These are phyloP conservation scores for Erpobdella octoculata DNA, from an alignment of 2,888 invertebrate genomes.

Conservation along the genomic window DNA sequence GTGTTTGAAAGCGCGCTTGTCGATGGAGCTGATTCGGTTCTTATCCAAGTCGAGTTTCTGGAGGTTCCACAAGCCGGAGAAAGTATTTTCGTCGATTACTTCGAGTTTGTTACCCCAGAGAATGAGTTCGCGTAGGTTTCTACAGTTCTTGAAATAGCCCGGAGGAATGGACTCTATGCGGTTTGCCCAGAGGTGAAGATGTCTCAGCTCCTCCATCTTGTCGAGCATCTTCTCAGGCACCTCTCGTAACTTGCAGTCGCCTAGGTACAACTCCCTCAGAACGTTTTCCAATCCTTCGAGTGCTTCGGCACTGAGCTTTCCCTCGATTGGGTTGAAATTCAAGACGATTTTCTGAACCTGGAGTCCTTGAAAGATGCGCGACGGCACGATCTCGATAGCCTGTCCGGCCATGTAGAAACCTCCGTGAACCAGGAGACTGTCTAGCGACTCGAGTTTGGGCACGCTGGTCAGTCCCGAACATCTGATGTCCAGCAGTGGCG, in stretches of 20 bases:
- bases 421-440: conserved; percentile 18
- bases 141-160: conserved; percentile 31
- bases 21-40: conserved; percentile 32
- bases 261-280: conserved; percentile 36
- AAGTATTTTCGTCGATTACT: conserved; percentile 31
- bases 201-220: conserved; percentile 28
- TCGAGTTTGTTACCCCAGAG: conserved; percentile 37
- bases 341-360: conserved; percentile 33
- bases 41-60: conserved; percentile 36
- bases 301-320: conserved; percentile 28
- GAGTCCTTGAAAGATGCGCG: conserved; percentile 32
- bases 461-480: conserved; percentile 16
- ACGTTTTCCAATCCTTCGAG: conserved; percentile 33
- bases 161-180: conserved; percentile 32
- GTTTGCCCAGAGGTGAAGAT: conserved; percentile 37
- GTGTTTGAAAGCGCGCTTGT: conserved; percentile 31
- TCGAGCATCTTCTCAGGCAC: conserved; percentile 32
- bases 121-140: conserved; percentile 33
- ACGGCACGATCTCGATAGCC: conserved; percentile 28
- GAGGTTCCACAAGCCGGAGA: conserved; percentile 34
- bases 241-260: conserved; percentile 29
- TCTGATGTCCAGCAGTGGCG: conserved; percentile 23
- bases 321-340: conserved; percentile 35
- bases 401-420: conserved; percentile 33
- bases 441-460: conserved; percentile 6